A percentile compares a stretch with the other conserved stretches of the same genome.
Conservation (phyloP, 2,797 vertebrate genomes). For the Acomys russatus region DNA sequence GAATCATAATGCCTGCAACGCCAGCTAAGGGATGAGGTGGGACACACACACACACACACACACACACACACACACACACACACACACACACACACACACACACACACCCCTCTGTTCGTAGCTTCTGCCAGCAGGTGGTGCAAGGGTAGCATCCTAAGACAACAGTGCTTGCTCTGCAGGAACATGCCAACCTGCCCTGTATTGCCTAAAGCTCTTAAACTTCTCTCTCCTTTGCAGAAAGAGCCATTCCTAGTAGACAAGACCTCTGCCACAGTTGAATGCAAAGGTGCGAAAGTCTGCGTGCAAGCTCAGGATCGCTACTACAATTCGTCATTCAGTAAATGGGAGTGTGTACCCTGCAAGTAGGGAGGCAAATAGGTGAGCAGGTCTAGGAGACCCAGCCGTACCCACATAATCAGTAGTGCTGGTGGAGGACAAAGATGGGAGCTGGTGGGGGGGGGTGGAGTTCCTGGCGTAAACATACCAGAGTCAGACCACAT, state of each 20-base stretch:
- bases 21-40: not conserved
- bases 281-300: slow-evolving; percentile 69
- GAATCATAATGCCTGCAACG: not conserved
- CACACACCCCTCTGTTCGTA: not conserved
- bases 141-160: not conserved
- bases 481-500: not conserved
- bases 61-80: not conserved
- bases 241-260: not conserved
- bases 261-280: slow-evolving; percentile 67
- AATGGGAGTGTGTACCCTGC: slow-evolving; percentile 84
- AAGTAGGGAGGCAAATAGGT: no score
- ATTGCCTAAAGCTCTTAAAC: not conserved
- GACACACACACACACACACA: not conserved
- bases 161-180: not conserved
- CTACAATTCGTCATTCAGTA: slow-evolving; percentile 87
- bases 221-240: slow-evolving; percentile 57
- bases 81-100: not conserved
- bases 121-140: slow-evolving; percentile 85
- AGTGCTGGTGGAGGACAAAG: not conserved
- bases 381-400: not conserved
- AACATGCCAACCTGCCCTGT: not conserved
- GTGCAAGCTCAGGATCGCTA: slow-evolving; percentile 88
- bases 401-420: not conserved
- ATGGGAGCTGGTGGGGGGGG: not conserved
- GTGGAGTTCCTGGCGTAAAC: not conserved